phyloP scores from a whole-genome alignment of 2,113 vertebrate species.

The Stomatorhinus ivindoensis region DNA sequence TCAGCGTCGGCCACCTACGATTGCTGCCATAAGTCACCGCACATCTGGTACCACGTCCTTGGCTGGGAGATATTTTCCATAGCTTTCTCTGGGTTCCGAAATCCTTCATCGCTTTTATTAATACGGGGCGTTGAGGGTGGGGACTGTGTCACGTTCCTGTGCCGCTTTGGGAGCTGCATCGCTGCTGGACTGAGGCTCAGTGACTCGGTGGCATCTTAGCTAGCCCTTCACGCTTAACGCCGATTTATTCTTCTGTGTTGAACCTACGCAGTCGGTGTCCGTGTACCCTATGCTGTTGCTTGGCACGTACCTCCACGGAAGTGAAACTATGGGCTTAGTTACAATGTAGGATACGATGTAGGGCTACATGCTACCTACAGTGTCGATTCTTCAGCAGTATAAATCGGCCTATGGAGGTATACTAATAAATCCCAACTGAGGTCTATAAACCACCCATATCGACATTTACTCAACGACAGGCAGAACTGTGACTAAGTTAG shows the following conservation, averaged over 20 bases:
- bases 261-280: neutral
- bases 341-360: neutral
- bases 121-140: conserved; percentile 60
- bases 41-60: conserved; percentile 89
- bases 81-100: conserved; percentile 75
- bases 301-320: neutral
- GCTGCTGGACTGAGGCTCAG: neutral
- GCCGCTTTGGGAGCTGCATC: neutral
- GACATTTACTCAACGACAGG: neutral
- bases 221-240: neutral
- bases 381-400: neutral
- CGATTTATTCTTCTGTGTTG: neutral
- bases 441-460: neutral
- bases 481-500: neutral
- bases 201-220: no score
- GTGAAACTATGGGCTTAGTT: neutral
- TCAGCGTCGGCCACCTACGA: conserved; percentile 88
- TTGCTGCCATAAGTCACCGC: conserved; percentile 96
- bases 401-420: neutral
- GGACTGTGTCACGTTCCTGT: conserved; percentile 54
- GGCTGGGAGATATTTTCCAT: conserved; percentile 90
- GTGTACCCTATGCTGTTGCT: neutral
- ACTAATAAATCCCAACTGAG: neutral
- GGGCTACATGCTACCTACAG: neutral
- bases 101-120: conserved; percentile 73